A percentile compares a stretch with the other conserved stretches of the same genome.
phyloP scores from a whole-genome alignment of 2,113 vertebrate species.

The Cyphomyrus plagiostoma region DNA sequence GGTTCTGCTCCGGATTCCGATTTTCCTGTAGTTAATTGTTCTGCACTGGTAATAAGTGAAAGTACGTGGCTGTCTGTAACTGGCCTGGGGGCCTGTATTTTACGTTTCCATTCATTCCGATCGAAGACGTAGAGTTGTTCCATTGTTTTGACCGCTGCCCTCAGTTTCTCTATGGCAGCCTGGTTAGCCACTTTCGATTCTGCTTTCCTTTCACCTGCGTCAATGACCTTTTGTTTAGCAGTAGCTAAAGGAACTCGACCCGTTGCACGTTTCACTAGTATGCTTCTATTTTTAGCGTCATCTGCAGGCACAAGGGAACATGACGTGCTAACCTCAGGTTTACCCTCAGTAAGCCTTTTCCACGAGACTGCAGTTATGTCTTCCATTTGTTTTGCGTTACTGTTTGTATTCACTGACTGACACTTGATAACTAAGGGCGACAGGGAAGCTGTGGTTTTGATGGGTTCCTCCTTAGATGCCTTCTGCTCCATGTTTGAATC shows the following conservation, averaged over 20 bases:
- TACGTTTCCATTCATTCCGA: slow-evolving; percentile 89
- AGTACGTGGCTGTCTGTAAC: slow-evolving; percentile 79
- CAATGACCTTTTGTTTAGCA: slow-evolving; percentile 56
- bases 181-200: slow-evolving; percentile 58
- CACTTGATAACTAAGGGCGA: slow-evolving; percentile 85
- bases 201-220: slow-evolving; percentile 54
- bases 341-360: slow-evolving; percentile 19
- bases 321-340: slow-evolving; percentile 20
- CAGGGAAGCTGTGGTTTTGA: slow-evolving; percentile 49
- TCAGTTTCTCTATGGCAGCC: slow-evolving; percentile 84
- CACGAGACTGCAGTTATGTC: slow-evolving; percentile 20
- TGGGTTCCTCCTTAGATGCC: slow-evolving; percentile 53
- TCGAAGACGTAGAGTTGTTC: slow-evolving; percentile 89
- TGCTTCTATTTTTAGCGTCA: slow-evolving; percentile 46
- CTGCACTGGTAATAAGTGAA: slow-evolving; percentile 75
- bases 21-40: slow-evolving; percentile 38
- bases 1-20: slow-evolving; percentile 34
- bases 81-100: slow-evolving; percentile 67
- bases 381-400: slow-evolving; percentile 33
- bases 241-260: slow-evolving; percentile 55
- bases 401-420: slow-evolving; percentile 74
- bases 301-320: slow-evolving; percentile 43
- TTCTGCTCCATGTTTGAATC: slow-evolving; percentile 59
- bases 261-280: slow-evolving; percentile 58
- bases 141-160: slow-evolving; percentile 90